Conservation (phyloP, 2,797 vertebrate species). For the Rhinogobio ventralis region DNA sequence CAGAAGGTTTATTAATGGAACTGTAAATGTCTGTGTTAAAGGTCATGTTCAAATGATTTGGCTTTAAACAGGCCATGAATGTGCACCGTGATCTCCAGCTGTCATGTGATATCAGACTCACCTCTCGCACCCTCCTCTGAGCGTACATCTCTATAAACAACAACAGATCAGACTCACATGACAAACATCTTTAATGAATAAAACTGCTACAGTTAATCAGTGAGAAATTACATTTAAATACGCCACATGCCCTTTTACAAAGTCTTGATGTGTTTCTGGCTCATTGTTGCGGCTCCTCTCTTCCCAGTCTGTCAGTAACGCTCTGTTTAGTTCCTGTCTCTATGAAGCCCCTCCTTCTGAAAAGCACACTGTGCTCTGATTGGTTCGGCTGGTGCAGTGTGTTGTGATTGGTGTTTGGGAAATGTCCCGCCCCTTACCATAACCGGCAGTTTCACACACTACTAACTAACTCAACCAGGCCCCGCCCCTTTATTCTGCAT, state of each 20-base stretch:
- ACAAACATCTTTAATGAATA: background rate
- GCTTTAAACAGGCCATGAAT: background rate
- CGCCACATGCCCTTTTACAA: no score
- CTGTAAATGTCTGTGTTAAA: background rate
- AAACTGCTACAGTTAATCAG: background rate
- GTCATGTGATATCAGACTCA: constrained; percentile 60
- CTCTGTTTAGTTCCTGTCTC: background rate
- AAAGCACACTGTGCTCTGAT: no score
- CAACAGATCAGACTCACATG: constrained; percentile 31
- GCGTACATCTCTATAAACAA: constrained; percentile 71
- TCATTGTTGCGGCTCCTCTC: background rate
- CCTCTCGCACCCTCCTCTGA: constrained; percentile 70
- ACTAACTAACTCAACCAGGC: no score
- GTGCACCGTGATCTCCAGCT: constrained; percentile 4
- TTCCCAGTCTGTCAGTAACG: background rate
- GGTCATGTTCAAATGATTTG: background rate
- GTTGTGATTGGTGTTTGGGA: no score
- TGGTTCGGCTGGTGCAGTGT: no score
- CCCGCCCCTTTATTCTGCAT: no score
- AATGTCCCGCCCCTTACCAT: no score
- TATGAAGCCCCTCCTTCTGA: no score
- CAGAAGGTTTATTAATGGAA: constrained; percentile 1
- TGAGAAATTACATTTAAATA: background rate
- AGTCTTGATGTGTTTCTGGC: no score
- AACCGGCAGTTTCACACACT: no score